Percentiles rank a stretch among this genome's conserved stretches.
Evolutionary conservation across 2,113 vertebrate species (phyloP).

Genomic region (Corydoras maculifer): DNA sequence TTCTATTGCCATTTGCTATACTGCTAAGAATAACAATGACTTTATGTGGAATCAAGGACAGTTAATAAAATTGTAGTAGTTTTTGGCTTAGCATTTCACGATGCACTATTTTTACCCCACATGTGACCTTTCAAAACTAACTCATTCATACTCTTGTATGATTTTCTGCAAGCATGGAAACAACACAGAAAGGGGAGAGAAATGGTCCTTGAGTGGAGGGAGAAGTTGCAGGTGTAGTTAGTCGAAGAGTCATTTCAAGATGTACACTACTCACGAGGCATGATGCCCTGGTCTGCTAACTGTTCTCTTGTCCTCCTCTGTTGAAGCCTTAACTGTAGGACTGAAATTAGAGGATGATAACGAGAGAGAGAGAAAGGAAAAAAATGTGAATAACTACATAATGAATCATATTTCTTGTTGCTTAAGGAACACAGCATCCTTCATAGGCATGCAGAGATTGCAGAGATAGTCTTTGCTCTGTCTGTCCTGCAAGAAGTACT

Average conservation of each 20-base stretch:
- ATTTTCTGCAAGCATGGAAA: not conserved
- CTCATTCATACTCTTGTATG: no score
- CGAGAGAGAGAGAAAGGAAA: conserved; percentile 27
- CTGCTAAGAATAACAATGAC: no score
- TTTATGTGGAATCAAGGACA: no score
- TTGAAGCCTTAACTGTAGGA: conserved; percentile 97
- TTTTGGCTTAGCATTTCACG: no score
- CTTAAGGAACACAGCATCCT: conserved; percentile 36
- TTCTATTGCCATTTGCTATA: no score
- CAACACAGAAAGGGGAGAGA: not conserved
- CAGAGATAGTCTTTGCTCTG: not conserved
- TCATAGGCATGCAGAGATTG: conserved; percentile 18
- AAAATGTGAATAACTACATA: conserved; percentile 19
- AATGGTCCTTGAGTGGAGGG: not conserved
- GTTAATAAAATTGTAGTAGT: no score
- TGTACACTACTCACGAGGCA: conserved; percentile 87
- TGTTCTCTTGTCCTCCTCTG: conserved; percentile 93
- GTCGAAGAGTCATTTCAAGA: conserved; percentile 33
- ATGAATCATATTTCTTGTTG: conserved; percentile 22
- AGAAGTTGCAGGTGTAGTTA: not conserved
- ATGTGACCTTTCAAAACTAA: no score
- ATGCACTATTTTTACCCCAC: no score
- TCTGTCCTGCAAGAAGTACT: conserved; percentile 19
- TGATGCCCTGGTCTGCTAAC: conserved; percentile 88
- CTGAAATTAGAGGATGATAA: conserved; percentile 60